A percentile compares a stretch with the other conserved stretches of the same genome.
These are phyloP conservation scores for Drosophila chauvacae DNA, from an alignment of 1,140 invertebrate species.

Conservation along the genomic window DNA sequence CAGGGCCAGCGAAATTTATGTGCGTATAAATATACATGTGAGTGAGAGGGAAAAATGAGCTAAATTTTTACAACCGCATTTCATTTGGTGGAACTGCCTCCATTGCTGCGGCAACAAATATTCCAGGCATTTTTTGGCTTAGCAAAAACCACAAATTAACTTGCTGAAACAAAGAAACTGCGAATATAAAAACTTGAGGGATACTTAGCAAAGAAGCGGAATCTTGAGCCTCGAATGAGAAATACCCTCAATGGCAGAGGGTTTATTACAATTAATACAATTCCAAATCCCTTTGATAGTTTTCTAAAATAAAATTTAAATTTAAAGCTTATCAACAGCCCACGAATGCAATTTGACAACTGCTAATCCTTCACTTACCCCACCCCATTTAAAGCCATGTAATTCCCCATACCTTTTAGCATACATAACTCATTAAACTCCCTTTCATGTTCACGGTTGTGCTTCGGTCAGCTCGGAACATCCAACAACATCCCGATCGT, in stretches of 20 bases:
- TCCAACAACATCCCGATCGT: constrained; percentile 25
- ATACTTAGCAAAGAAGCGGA: background rate
- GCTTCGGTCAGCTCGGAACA: constrained; percentile 8
- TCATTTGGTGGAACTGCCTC: constrained; percentile 20
- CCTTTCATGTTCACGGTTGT: constrained; percentile 14
- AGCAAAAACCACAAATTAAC: constrained; percentile 70
- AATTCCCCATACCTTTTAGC: constrained; percentile 16
- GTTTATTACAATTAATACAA: background rate
- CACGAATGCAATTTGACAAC: constrained; percentile 10
- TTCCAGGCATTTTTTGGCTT: constrained; percentile 59
- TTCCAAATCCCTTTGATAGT: rapidly evolving
- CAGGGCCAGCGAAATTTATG: constrained; percentile 66
- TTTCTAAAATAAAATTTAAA: background rate
- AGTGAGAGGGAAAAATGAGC: constrained; percentile 55
- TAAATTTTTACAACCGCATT: constrained; percentile 64
- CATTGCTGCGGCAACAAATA: constrained; percentile 20
- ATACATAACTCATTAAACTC: constrained; percentile 13
- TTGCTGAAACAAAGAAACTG: constrained; percentile 35
- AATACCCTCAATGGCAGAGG: background rate
- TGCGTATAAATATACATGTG: constrained; percentile 76
- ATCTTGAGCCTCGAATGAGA: background rate
- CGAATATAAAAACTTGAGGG: constrained; percentile 3
- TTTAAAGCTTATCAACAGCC: background rate
- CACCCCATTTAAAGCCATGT: background rate
- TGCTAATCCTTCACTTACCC: constrained; percentile 5